These are phyloP conservation scores for Dendropsophus ebraccatus DNA, from an alignment of 2,113 vertebrate species.

Conservation along the genomic window DNA sequence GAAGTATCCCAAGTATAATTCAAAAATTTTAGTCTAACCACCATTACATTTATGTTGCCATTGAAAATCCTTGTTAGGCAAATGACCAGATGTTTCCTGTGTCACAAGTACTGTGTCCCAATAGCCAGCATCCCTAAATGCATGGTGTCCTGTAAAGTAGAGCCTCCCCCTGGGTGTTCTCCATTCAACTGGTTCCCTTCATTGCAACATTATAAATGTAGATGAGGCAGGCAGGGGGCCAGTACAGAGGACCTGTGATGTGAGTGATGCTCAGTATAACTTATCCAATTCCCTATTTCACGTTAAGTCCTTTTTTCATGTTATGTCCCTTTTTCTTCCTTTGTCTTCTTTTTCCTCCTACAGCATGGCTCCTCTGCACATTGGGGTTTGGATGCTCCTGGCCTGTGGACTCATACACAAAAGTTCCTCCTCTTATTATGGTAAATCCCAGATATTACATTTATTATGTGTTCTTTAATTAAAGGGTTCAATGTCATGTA, in stretches of 20 bases:
- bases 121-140: neutral
- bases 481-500: too few species aligned
- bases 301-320: neutral
- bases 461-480: neutral
- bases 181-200: neutral
- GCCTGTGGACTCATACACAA: neutral
- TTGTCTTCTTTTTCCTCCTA: neutral
- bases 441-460: slow-evolving; percentile 11
- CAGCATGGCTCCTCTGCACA: slow-evolving; percentile 22
- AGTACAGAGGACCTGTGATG: neutral
- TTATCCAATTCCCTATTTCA: too few species aligned
- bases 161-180: neutral
- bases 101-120: slow-evolving; percentile 12
- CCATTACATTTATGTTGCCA: neutral
- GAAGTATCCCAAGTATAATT: neutral
- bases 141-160: neutral
- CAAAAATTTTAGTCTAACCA: neutral
- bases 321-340: neutral
- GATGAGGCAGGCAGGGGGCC: too few species aligned
- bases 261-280: slow-evolving; percentile 28
- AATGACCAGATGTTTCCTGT: slow-evolving; percentile 39
- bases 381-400: slow-evolving; percentile 11
- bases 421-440: slow-evolving; percentile 36
- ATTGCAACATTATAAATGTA: slow-evolving; percentile 17
- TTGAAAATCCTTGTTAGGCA: neutral